Base-by-base conservation (phyloP, 2,797 vertebrate species). In the Leuciscus waleckii region DNA sequence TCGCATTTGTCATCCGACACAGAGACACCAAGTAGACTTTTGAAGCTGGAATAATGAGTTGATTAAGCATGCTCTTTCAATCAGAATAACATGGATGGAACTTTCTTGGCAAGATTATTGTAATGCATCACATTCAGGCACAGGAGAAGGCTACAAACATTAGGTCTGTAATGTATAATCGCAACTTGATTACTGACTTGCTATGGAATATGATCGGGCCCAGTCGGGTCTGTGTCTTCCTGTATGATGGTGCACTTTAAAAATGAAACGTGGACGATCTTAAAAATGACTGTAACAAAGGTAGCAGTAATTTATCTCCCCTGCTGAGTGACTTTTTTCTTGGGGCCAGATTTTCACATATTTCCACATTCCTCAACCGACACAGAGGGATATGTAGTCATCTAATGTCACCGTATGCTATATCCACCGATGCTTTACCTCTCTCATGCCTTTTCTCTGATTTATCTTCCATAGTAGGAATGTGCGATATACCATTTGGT, bases 211-310 rank as follows among this genome's bases (percentile, higher is more conserved):
- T 37, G 1, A 39, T 39, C 39, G 1, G 1, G 39, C 39, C 39
- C 7, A 39, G 7, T 39, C 39, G 1, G 39, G 39, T 39, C 39
- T 39, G 39, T 39, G 39, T 39, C 39, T 39, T 39, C 39, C 7
- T 39, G 39, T 89, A 82, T 76, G 82, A 88, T 23, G 37, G 74
- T 84, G 78, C 85, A 85, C 79, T 82, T 88, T 86, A 82, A 78
- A 88, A 83, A 86, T 76, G 37, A 56, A 87, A 78, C 26, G 19
- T 26, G 81, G 79, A 81, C 51, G 29, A 79, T 88, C 78, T 80
- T 56, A 88, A 82, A 85, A 78, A 71, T 71, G 37, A 74, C 77
- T 74, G 35, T 83, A 81, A 79, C 68, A 73, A 79, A 87, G 80
- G 67, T 77, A 43, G 67, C 14, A n/a, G 63, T 71, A 81, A 82